Evolutionary conservation across 2,797 vertebrate genomes (phyloP).

Genomic region (Agapornis canus): DNA sequence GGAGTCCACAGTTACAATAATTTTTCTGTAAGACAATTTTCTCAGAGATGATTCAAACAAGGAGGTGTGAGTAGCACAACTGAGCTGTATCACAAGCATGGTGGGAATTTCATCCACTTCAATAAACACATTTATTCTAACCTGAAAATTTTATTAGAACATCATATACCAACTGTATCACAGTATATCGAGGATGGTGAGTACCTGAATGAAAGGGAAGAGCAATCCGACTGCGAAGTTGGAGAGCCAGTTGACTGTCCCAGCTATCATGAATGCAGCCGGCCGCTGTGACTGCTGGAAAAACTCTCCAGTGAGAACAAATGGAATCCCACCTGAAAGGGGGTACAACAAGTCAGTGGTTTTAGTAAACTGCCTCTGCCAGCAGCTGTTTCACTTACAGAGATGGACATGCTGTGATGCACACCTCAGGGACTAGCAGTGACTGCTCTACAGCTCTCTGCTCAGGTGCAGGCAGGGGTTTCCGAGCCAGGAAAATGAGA

Average conservation of each 20-base stretch:
- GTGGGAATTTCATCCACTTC: background rate
- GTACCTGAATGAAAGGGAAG: constrained; percentile 94
- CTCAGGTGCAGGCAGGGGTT: background rate
- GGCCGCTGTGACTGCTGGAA: constrained; percentile 91
- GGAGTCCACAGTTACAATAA: fast-evolving
- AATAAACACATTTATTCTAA: background rate
- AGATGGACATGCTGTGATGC: fast-evolving
- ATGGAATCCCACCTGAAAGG: constrained; percentile 90
- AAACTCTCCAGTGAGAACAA: constrained; percentile 90
- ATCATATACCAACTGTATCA: background rate
- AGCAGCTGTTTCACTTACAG: background rate
- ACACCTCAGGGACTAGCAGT: background rate
- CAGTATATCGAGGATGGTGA: fast-evolving
- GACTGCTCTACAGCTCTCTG: background rate
- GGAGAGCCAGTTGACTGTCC: constrained; percentile 89
- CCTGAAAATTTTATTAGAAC: background rate
- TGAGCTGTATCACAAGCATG: background rate
- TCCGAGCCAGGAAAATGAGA: background rate
- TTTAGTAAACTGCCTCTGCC: background rate
- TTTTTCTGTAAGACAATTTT: background rate
- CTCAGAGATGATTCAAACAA: background rate
- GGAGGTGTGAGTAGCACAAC: background rate
- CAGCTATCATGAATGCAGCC: constrained; percentile 89
- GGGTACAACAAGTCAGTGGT: background rate
- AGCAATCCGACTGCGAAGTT: constrained; percentile 91